Conservation (phyloP, 2,888 invertebrate genomes). For the Flabesymbios commensalis region DNA sequence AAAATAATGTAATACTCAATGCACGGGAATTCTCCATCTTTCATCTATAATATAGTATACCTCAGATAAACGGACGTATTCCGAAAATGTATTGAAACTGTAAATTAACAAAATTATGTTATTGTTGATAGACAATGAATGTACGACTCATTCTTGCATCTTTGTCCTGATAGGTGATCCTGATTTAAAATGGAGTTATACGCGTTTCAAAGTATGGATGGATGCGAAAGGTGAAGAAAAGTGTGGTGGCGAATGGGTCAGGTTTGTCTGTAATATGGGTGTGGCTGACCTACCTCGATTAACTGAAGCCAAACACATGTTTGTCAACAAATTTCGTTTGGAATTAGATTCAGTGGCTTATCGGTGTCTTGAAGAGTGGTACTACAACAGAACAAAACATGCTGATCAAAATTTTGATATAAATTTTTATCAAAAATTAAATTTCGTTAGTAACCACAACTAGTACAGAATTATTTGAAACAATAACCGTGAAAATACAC, state of each 20-base stretch:
- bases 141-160: too few species aligned
- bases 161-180: slow-evolving; percentile 35
- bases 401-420: not conserved
- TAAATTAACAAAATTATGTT: not conserved
- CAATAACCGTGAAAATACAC: too few species aligned
- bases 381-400: slow-evolving; percentile 15
- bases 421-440: not conserved
- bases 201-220: slow-evolving; percentile 32
- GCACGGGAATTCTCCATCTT: not conserved
- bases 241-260: slow-evolving; percentile 46
- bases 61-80: not conserved
- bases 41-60: not conserved
- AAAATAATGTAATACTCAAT: not conserved
- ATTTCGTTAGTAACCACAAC: not conserved
- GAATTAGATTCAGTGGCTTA: slow-evolving; percentile 43
- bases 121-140: too few species aligned
- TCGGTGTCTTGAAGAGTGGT: slow-evolving; percentile 45
- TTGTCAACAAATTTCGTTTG: slow-evolving; percentile 51
- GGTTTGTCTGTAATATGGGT: slow-evolving; percentile 51
- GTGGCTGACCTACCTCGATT: slow-evolving; percentile 44
- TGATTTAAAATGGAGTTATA: slow-evolving; percentile 28
- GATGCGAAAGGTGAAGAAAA: slow-evolving; percentile 1
- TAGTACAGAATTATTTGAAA: too few species aligned
- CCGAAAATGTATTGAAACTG: not conserved
- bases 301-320: slow-evolving; percentile 39